Conservation (phyloP, 2,888 invertebrate genomes). For the Stenurella melanura region DNA sequence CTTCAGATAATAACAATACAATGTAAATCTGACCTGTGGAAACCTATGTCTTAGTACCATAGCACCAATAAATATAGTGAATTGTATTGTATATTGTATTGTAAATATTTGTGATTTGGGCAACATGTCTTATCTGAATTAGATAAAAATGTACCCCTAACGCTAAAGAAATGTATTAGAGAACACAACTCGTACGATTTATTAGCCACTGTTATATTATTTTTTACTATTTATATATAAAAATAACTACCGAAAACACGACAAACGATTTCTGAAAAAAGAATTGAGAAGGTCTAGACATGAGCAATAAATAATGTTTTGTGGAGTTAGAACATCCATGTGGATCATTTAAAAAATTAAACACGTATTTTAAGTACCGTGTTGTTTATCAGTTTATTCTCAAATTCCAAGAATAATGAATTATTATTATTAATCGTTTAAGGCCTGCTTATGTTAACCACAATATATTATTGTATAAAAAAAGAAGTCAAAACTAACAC, state of each 20-base stretch:
- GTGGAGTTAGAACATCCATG: neutral
- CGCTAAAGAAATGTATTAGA: no score
- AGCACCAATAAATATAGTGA: no score
- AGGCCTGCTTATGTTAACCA: conserved; percentile 10
- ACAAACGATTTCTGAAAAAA: neutral
- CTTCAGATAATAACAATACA: no score
- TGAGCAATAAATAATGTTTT: neutral
- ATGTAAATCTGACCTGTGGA: no score
- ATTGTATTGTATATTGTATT: no score
- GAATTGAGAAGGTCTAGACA: neutral
- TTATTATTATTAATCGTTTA: conserved; percentile 1
- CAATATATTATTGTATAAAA: conserved; percentile 7
- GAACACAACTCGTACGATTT: no score
- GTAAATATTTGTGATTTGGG: no score
- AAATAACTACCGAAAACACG: neutral
- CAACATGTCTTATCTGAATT: no score
- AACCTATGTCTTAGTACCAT: no score
- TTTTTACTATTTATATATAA: no score
- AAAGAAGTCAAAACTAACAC: neutral
- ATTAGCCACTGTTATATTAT: no score
- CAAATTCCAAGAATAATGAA: conserved; percentile 29
- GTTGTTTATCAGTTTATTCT: conserved; percentile 8
- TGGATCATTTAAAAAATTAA: neutral
- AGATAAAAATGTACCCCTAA: no score
- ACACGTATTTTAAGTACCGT: neutral